Base-by-base conservation (phyloP, 2,888 invertebrate species). In the Balanococcus diminutus region DNA sequence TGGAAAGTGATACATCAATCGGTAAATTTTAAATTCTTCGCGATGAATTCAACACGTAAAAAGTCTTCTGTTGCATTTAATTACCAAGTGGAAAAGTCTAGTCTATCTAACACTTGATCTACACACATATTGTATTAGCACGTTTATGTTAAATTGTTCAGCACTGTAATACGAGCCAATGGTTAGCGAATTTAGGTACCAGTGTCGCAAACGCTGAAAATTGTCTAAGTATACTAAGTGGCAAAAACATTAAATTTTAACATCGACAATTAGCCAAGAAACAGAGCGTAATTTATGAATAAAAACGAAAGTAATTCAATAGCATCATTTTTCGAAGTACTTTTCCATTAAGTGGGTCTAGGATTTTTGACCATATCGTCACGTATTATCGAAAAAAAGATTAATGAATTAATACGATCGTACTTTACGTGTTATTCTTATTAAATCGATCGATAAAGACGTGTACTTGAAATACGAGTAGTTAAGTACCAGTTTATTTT, bases 281-380 rank as follows among this genome's bases (percentile, higher is more conserved):
- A 82, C 82, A 82, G 82, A 82, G 82, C 82, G 82, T 82, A 82
- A 31, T 51, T 82, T 82, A 82, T 56, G 46, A 82, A 56, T 56
- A 81, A 46, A 82, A 82, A 82, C 82, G 82, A 82, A 82, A 82
- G 82, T 82, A 32, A 28, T 56, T 14, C 56, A n/a, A 28, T 1
- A 22, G 51, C n/a, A 25, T 46, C 16, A 81, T 39, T 81, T 81
- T 79, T 32, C 16, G 3, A 25, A 79, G 25, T 16, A 79, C 79
- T 79, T 79, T 39, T 81, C 39, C 81, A 42, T 81, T 22, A 81
- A 46, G 14, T 19, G 32, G 61, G 22, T 32, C 46, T 82, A 56
- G 51, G n/a, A 56, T 82, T 82, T 72, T 72, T n/a, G 31, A 72
- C 31, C 25, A 72, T 72, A 31, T 72, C 25, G 28, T 25, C 28